Conservation (phyloP, 2,888 invertebrate genomes). For the Caenorhabditis macrosperma region DNA sequence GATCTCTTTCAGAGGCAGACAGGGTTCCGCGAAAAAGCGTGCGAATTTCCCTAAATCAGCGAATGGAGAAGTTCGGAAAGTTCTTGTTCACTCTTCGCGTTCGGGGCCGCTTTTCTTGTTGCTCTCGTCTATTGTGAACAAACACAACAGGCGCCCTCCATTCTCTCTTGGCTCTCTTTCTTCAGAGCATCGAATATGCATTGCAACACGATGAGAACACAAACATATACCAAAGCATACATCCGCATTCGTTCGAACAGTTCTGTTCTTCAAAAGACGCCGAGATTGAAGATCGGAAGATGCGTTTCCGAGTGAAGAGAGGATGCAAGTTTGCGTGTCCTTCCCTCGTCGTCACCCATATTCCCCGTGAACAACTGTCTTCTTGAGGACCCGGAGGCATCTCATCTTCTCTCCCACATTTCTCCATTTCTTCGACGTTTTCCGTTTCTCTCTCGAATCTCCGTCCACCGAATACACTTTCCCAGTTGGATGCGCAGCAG, state of each 20-base stretch:
- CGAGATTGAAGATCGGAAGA: constrained; percentile 16
- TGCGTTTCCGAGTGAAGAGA: no score
- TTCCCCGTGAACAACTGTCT: constrained; percentile 5
- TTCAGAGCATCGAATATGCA: constrained; percentile 46
- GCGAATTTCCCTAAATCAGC: no score
- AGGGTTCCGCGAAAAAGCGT: not conserved
- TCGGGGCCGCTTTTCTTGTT: constrained; percentile 7
- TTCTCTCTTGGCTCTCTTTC: not conserved
- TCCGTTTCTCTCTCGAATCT: not conserved
- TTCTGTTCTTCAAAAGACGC: constrained; percentile 6
- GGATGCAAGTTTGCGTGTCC: no score
- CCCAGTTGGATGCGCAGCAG: constrained; percentile 26
- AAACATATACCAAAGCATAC: constrained; percentile 35
- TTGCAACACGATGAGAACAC: constrained; percentile 38
- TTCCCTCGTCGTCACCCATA: no score
- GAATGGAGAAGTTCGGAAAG: not conserved
- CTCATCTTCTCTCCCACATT: constrained; percentile 1
- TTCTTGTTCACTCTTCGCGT: not conserved
- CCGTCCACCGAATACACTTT: not conserved
- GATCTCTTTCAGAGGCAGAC: no score
- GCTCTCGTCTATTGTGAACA: constrained; percentile 36
- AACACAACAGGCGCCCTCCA: constrained; percentile 20
- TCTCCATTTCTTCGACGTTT: constrained; percentile 1
- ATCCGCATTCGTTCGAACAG: constrained; percentile 35
- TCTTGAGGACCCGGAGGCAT: not conserved